Base-by-base conservation (phyloP, 2,888 invertebrate genomes). In the Beris morrisii region DNA sequence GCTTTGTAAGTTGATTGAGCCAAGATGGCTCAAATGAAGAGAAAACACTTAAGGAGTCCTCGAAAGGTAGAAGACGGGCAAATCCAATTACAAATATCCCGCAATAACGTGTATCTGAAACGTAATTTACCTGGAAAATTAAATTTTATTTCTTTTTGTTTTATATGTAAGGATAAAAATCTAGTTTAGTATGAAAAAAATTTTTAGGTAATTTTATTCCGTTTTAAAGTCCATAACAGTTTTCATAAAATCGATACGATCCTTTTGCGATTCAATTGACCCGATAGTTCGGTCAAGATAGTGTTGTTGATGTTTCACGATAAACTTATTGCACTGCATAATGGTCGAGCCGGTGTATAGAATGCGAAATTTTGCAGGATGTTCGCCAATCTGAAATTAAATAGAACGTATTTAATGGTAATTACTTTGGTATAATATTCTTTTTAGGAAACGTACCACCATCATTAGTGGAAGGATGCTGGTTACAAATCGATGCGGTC, bases 341-440 rank as follows among this genome's bases (percentile, higher is more conserved):
- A 93, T 83, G 13, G 92, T 91, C 4, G 92, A 92, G 28, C 92
- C 91, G 2, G 87, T 83, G 77, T 92, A 91, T 4, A 92, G 77
- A 15, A 88, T 89, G 59, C 84, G 84, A 30, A 91, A 77, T 63
- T 80, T 82, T 0, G 89, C 88, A 58, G 82, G 79, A 69, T 86
- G 82, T 31, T 85, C 85, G 9, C 86, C 87, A 50, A 92, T 82
- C 79, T 81, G 50, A 9, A 69, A 71, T 7, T 53, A 44, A 44
- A 56, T 31, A 12, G 30, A 43, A 15, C 30, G 11, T 50, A 31
- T 44, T 54, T 13, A 12, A 5, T 52, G 7, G 46, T 5, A 15
- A 48, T 65, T 30, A 30, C 9, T 13, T 57, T n/a, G n/a, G 43
- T 22, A 30, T 46, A 31, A 50, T 32, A 56, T 44, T 4, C 44